phyloP scores from a whole-genome alignment of 2,113 vertebrate genomes.

The Megaptera novaeangliae region DNA sequence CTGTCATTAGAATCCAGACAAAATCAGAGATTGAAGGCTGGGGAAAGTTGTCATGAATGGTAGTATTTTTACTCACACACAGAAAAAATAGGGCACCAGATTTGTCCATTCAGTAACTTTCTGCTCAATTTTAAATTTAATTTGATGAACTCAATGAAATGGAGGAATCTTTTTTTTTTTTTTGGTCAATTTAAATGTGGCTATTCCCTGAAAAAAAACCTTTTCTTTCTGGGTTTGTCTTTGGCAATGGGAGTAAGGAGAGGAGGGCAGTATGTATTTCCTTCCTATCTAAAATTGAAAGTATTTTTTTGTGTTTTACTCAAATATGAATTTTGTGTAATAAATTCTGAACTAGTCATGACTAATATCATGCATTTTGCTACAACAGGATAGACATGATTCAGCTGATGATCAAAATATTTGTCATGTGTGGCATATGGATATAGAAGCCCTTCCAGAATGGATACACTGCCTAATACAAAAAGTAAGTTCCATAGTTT shows the following conservation, averaged over 20 bases:
- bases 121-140: neutral
- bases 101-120: neutral
- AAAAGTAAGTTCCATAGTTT: conserved; percentile 78
- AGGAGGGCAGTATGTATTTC: neutral
- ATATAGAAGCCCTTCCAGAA: conserved; percentile 84
- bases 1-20: neutral
- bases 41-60: neutral
- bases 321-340: neutral
- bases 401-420: conserved; percentile 53
- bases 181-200: neutral
- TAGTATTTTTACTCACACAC: neutral
- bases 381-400: conserved; percentile 59
- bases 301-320: conserved; percentile 22
- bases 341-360: neutral
- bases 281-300: neutral
- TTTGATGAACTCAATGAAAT: neutral
- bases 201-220: neutral
- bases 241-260: neutral
- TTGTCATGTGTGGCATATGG: conserved; percentile 87
- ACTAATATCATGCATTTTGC: conserved; percentile 30
- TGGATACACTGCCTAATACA: conserved; percentile 85
- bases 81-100: neutral
- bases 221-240: neutral
- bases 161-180: neutral
- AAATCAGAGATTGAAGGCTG: neutral